These are phyloP conservation scores for Camelus dromedarius DNA, from an alignment of 2,113 vertebrate species.

Conservation along the genomic window DNA sequence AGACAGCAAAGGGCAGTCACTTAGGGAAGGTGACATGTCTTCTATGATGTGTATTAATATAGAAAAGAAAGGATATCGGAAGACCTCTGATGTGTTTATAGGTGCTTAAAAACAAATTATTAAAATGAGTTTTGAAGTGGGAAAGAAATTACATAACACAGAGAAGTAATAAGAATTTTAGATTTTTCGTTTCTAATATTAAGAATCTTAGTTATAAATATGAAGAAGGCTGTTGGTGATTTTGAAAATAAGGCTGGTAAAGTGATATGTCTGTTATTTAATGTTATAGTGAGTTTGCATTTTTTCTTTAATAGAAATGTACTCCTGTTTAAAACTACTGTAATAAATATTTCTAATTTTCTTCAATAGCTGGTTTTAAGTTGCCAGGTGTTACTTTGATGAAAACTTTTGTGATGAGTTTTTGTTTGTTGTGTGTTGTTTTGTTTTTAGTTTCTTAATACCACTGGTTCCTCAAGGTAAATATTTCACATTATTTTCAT, in stretches of 20 bases:
- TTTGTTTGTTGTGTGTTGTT: background rate
- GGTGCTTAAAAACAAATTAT: constrained; percentile 34
- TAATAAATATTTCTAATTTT: constrained; percentile 15
- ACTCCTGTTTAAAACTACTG: constrained; percentile 15
- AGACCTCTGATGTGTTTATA: background rate
- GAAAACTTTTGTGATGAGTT: background rate
- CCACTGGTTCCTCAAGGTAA: background rate
- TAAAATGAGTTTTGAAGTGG: constrained; percentile 41
- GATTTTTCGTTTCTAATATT: background rate
- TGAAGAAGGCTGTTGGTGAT: background rate
- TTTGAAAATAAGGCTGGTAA: constrained; percentile 23
- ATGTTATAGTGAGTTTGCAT: background rate
- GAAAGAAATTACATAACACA: constrained; percentile 23
- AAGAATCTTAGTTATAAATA: constrained; percentile 47
- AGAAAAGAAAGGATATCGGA: constrained; percentile 33
- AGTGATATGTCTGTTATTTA: constrained; percentile 47
- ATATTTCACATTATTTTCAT: background rate
- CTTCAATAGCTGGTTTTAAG: constrained; percentile 16
- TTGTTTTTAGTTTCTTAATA: constrained; percentile 17
- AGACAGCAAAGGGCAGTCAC: background rate
- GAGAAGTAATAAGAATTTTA: constrained; percentile 54
- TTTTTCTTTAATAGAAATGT: constrained; percentile 4
- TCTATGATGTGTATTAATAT: background rate
- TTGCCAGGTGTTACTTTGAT: constrained; percentile 5
- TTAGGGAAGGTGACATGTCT: background rate